Conservation (phyloP, 2,797 vertebrate genomes). For the Dermochelys coriacea region DNA sequence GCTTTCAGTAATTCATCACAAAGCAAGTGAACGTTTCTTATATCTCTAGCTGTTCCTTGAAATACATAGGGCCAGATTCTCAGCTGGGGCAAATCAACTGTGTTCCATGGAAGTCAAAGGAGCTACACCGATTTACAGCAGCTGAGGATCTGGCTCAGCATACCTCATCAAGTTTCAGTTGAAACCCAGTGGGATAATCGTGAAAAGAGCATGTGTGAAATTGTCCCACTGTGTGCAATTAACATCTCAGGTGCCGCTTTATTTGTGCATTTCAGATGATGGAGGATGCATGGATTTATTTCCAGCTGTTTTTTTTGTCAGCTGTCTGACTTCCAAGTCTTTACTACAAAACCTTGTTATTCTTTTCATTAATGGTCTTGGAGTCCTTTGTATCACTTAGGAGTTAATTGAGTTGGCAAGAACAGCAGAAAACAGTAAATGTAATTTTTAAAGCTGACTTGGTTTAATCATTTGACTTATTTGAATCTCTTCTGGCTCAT, state of each 20-base stretch:
- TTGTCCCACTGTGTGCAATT: background rate
- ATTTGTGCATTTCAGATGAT: background rate
- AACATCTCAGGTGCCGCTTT: background rate
- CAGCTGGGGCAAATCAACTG: background rate
- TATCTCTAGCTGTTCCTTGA: accelerated
- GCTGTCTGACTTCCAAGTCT: background rate
- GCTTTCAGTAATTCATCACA: accelerated
- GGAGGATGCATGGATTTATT: background rate
- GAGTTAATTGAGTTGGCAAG: background rate
- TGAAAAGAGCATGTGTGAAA: background rate
- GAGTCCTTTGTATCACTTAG: background rate
- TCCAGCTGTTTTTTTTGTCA: background rate
- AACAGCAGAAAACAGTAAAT: background rate
- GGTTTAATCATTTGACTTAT: background rate
- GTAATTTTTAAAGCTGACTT: background rate
- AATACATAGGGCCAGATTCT: accelerated
- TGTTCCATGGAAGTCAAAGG: background rate
- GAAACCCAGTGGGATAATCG: accelerated
- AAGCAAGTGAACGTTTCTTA: background rate
- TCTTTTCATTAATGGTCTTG: accelerated
- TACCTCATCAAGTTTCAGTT: background rate
- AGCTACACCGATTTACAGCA: background rate
- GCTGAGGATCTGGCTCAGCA: background rate
- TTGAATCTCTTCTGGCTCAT: constrained; percentile 6
- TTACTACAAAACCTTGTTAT: background rate